Base-by-base conservation (phyloP, 2,797 vertebrate genomes). In the Lates japonicus region DNA sequence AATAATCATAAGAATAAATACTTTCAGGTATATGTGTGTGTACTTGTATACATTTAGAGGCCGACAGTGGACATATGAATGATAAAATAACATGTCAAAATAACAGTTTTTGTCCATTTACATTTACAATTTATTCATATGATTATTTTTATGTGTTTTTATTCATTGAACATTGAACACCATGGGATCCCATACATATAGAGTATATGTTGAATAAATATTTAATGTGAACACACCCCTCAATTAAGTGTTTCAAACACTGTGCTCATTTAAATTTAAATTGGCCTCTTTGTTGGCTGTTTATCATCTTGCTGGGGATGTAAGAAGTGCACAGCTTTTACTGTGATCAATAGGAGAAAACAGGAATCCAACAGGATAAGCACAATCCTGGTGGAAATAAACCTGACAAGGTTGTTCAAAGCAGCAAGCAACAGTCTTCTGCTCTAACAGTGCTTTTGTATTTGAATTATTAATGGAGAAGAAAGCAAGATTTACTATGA, bases 381-480 rank as follows among this genome's bases (percentile, higher is more conserved):
- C 6, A 5, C n/a, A 44, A 7, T 22, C 13, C 10, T 59, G 66
- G 60, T n/a, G 9, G 3, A 72, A 33, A 58, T 33, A 1, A 61
- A 62, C 14, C 5, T 17, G 29, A 11, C 4, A 17, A n/a, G 3
- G 14, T 37, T 25, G n/a, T 51, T 29, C 25, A 29, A 29, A 12
- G 10, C 58, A 41, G 29, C 17, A 20, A 2, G 13, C 16, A 2
- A 7, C 9, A 17, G 12, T 63, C 31, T 22, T 33, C 25, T 33
- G 29, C n/a, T 42, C 35, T 75, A 20, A 35, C 3, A 17, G 49
- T 2, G 9, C 12, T 69, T 64, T 13, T 52, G 44, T 35, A 2
- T 70, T 48, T 73, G 1, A 52, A 69, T 81, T 42, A 25, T 61
- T 65, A 0, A 75, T 57, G 2, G 41, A 57, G 33, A 46, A 37